Evolutionary conservation across 2,888 invertebrate genomes (phyloP).

Genomic region (Caenorhabditis doughertyi): DNA sequence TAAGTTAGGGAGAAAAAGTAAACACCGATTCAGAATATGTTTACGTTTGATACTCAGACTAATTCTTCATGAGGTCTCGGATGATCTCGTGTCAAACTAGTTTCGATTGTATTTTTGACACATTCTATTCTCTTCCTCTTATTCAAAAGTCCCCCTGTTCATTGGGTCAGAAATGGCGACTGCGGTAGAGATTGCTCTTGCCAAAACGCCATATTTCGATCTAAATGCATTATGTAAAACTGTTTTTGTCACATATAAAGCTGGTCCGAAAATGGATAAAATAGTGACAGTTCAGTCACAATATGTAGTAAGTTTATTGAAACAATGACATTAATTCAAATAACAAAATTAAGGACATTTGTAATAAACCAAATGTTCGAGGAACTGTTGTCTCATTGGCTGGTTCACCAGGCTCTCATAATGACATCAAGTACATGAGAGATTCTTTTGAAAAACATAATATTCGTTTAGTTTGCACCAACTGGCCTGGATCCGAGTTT

Average conservation of each 20-base stretch:
- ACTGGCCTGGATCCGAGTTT: slow-evolving; percentile 62
- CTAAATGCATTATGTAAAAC: slow-evolving; percentile 40
- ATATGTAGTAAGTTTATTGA: slow-evolving; percentile 43
- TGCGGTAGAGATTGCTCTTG: slow-evolving; percentile 20
- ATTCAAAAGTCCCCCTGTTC: slow-evolving; percentile 8
- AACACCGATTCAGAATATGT: background rate
- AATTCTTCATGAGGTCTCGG: slow-evolving; percentile 1
- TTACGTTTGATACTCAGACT: slow-evolving; percentile 14
- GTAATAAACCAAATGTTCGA: slow-evolving; percentile 19
- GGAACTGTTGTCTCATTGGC: slow-evolving; percentile 58
- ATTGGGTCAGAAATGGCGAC: slow-evolving; percentile 20
- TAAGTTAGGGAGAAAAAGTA: background rate
- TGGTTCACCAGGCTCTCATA: slow-evolving; percentile 64
- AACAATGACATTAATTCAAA: background rate
- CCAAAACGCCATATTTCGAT: slow-evolving; percentile 42
- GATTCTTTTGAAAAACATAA: slow-evolving; percentile 51
- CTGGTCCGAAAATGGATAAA: slow-evolving; percentile 38
- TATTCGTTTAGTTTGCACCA: slow-evolving; percentile 47
- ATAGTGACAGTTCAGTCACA: slow-evolving; percentile 18
- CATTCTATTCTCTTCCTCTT: background rate
- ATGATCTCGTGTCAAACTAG: slow-evolving; percentile 7
- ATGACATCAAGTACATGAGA: slow-evolving; percentile 64
- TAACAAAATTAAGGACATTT: slow-evolving; percentile 34
- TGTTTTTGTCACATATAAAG: slow-evolving; percentile 48
- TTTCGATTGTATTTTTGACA: slow-evolving; percentile 2